Evolutionary conservation across 2,113 vertebrate genomes (phyloP).

Genomic region (Burhinus bistriatus): DNA sequence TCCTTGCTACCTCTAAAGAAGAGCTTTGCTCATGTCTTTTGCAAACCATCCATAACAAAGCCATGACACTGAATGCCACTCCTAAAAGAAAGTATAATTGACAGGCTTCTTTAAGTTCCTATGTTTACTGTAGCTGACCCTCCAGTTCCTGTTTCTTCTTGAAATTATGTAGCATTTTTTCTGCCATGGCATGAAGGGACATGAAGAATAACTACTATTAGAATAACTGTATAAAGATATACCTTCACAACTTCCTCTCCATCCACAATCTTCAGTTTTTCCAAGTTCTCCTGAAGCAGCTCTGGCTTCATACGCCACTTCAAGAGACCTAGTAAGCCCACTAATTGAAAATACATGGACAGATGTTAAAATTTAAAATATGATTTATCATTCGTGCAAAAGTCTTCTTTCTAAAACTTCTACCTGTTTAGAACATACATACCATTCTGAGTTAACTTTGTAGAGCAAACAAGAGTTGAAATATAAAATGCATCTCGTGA

Average conservation of each 20-base stretch:
- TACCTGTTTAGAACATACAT: background rate
- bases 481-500: constrained; percentile 90
- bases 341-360: constrained; percentile 58
- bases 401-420: background rate
- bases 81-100: background rate
- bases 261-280: constrained; percentile 94
- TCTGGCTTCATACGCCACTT: constrained; percentile 96
- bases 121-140: background rate
- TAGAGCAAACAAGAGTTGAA: constrained; percentile 95
- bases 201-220: background rate
- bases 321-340: constrained; percentile 90
- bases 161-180: background rate
- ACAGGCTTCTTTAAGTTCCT: background rate
- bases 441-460: constrained; percentile 99
- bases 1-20: background rate
- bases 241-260: constrained; percentile 99
- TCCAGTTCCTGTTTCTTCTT: background rate
- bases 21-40: background rate
- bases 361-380: background rate
- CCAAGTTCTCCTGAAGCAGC: constrained; percentile 89
- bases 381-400: background rate
- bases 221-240: background rate
- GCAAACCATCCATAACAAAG: background rate
- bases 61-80: background rate
- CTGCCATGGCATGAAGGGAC: background rate